These are phyloP conservation scores for Narcine bancroftii DNA, from an alignment of 2,113 vertebrate genomes.

Conservation along the genomic window DNA sequence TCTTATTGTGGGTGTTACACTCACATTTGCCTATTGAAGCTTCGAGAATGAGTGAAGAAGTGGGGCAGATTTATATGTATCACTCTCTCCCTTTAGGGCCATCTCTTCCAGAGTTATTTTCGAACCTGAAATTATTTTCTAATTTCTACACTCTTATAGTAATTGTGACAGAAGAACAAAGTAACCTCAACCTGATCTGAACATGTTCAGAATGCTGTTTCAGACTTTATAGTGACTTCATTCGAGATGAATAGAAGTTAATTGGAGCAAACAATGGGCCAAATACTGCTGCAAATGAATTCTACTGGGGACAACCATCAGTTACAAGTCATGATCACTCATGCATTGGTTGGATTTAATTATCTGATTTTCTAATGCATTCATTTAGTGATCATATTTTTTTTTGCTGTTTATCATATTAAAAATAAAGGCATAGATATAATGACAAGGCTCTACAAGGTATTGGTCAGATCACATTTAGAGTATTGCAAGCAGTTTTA, in stretches of 20 bases:
- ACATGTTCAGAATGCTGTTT: neutral
- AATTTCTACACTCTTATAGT: neutral
- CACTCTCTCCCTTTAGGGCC: neutral
- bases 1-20: neutral
- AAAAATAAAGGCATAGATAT: too few relatives aligned
- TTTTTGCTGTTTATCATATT: too few relatives aligned
- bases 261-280: neutral
- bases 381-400: neutral
- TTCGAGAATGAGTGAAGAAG: neutral
- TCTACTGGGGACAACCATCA: neutral
- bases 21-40: neutral
- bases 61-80: neutral
- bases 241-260: neutral
- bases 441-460: too few relatives aligned
- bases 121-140: neutral
- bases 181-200: neutral
- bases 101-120: neutral
- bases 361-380: neutral
- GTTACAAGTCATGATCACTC: neutral
- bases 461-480: too few relatives aligned
- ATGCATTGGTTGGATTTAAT: neutral
- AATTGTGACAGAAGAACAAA: neutral
- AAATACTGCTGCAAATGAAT: neutral
- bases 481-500: too few relatives aligned
- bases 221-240: neutral